Evolutionary conservation across 2,888 invertebrate genomes (phyloP).

Genomic region (Polyommatus iphigenia): DNA sequence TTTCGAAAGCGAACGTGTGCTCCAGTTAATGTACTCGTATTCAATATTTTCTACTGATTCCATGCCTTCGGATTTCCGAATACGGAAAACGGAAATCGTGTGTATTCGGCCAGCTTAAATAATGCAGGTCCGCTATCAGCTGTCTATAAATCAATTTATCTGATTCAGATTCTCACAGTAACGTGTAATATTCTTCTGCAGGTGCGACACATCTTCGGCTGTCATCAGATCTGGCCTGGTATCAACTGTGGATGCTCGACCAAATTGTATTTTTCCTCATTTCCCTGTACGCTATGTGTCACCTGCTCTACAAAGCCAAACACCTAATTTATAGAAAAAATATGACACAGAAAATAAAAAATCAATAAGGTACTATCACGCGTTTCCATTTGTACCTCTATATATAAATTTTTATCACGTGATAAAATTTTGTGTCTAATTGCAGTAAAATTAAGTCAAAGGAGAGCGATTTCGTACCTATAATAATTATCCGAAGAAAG

Average conservation of each 20-base stretch:
- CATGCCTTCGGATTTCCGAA: too few relatives aligned
- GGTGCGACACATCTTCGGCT: conserved; percentile 3
- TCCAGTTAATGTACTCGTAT: too few relatives aligned
- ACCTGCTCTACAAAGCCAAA: background rate
- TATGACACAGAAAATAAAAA: background rate
- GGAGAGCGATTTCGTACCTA: too few relatives aligned
- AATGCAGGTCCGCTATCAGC: too few relatives aligned
- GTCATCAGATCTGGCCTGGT: background rate
- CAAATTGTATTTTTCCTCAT: background rate
- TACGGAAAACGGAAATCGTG: too few relatives aligned
- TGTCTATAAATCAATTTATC: background rate
- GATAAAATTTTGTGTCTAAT: too few relatives aligned
- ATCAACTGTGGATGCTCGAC: background rate
- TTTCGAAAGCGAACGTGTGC: too few relatives aligned
- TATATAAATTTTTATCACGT: too few relatives aligned
- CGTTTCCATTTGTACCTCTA: background rate
- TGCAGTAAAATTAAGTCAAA: too few relatives aligned
- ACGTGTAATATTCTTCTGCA: background rate
- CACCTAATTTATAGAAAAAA: background rate
- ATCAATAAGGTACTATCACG: background rate
- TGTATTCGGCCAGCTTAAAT: too few relatives aligned
- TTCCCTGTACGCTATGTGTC: background rate
- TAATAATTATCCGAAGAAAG: too few relatives aligned
- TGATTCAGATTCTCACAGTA: background rate
- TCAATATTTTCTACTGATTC: too few relatives aligned